Evolutionary conservation across 2,888 invertebrate genomes (phyloP), one percentile per base, ranked within the genome.

Genomic region (Arctia plantaginis): DNA sequence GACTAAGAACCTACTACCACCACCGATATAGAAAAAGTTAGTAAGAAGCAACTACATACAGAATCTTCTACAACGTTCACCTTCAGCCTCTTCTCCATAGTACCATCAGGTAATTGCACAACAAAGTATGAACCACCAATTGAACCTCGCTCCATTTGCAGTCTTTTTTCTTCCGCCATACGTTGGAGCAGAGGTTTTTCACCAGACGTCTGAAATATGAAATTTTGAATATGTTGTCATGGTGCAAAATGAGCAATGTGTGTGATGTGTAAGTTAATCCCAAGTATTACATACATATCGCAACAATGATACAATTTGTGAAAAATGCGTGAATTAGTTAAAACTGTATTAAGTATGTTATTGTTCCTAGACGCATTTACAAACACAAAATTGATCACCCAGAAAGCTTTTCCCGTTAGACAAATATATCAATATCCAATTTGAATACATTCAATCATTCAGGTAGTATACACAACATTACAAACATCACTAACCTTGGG

Each of bases 111-210:
- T 82, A 98, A 95, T 88, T 99, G 98, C 4, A 99, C 98, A 92
- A 97, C 95, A 91, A 98, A 98, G 92, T 98, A 98, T 0, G 98
- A 98, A 20, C 98, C 98, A 20, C 98, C 98, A 78, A 99, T 98
- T 44, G 98, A 98, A 0, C 98, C 98, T 59, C 98, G 96, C 91
- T 99, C 98, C 98, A 99, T 97, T 92, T 98, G 98, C 89, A 98
- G 96, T 77, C 98, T 96, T 87, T 99, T 98, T 90, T 99, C 99
- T 92, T 99, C 99, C 13, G 99, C 99, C 98, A 99, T 99, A 79
- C 99, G 96, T 92, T 98, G 98, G 81, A 99, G 96, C 18, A 99
- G 94, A 0, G 98, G 98, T 90, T 98, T 98, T 84, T 97, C 97
- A 41, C 96, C 96, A n/a, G 97, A 96, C 35, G 94, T 93, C 93